phyloP scores from a whole-genome alignment of 2,888 invertebrate genomes.

The Synanthedon tipuliformis region DNA sequence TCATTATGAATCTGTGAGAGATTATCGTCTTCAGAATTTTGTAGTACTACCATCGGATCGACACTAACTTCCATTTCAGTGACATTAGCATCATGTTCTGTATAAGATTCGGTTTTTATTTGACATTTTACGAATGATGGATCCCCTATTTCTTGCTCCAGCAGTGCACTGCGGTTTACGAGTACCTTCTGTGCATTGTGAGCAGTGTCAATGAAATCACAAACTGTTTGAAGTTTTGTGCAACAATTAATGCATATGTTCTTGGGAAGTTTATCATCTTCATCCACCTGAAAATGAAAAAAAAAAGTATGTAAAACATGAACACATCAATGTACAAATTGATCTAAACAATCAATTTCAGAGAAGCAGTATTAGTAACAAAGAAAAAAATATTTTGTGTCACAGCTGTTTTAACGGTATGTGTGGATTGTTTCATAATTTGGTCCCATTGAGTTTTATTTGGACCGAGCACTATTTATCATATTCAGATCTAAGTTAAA shows the following conservation, averaged over 20 bases:
- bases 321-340: no score
- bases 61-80: constrained; percentile 76
- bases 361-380: no score
- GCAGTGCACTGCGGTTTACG: constrained; percentile 33
- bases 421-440: no score
- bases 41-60: constrained; percentile 77
- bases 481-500: no score
- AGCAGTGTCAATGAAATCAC: constrained; percentile 76
- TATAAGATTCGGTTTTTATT: constrained; percentile 12
- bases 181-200: constrained; percentile 73
- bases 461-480: no score
- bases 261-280: constrained; percentile 76
- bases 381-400: no score
- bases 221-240: constrained; percentile 73
- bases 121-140: constrained; percentile 11
- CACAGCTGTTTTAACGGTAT: no score
- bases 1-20: constrained; percentile 16
- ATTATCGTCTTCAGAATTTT: constrained; percentile 59
- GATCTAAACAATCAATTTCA: no score
- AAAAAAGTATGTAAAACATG: not conserved
- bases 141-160: constrained; percentile 21
- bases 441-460: no score
- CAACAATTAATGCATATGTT: constrained; percentile 76
- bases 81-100: constrained; percentile 29
- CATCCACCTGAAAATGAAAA: constrained; percentile 65